Conservation (phyloP, 2,888 invertebrate species). For the Caenorhabditis japonica region DNA sequence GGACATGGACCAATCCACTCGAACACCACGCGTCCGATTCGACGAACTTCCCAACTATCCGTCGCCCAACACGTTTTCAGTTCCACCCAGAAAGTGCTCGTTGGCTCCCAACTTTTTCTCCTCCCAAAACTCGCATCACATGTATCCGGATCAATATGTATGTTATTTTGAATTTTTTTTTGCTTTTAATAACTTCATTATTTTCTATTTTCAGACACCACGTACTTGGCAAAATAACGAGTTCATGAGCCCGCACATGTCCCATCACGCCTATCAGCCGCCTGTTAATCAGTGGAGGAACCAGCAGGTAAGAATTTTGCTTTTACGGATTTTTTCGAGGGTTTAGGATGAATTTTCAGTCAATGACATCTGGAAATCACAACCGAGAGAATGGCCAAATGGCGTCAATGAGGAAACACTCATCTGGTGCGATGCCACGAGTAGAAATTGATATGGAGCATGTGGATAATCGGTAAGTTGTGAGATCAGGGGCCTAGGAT, state of each 20-base stretch:
- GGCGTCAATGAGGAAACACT: slow-evolving; percentile 41
- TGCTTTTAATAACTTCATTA: too few species aligned
- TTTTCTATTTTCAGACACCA: slow-evolving; percentile 24
- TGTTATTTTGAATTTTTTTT: too few species aligned
- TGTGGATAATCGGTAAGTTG: slow-evolving; percentile 42
- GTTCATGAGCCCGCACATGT: slow-evolving; percentile 26
- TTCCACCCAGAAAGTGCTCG: slow-evolving; percentile 49
- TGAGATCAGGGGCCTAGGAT: too few species aligned
- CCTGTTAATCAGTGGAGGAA: slow-evolving; percentile 27
- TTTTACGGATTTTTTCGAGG: too few species aligned
- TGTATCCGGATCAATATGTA: slow-evolving; percentile 56
- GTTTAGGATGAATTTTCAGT: too few species aligned
- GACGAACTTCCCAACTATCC: slow-evolving; percentile 48
- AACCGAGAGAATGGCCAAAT: background rate
- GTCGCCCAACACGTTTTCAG: slow-evolving; percentile 25
- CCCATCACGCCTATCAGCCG: slow-evolving; percentile 17
- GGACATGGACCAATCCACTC: background rate
- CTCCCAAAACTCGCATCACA: slow-evolving; percentile 51
- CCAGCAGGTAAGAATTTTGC: slow-evolving; percentile 32
- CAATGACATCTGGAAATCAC: too few species aligned
- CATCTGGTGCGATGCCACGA: slow-evolving; percentile 10
- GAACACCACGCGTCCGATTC: slow-evolving; percentile 41
- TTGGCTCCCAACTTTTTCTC: slow-evolving; percentile 56
- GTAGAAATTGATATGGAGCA: slow-evolving; percentile 36
- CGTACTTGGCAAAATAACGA: slow-evolving; percentile 50